Percentiles rank a stretch among this genome's conserved stretches.
phyloP scores from a whole-genome alignment of 2,113 vertebrate species.

The Dromas ardeola region DNA sequence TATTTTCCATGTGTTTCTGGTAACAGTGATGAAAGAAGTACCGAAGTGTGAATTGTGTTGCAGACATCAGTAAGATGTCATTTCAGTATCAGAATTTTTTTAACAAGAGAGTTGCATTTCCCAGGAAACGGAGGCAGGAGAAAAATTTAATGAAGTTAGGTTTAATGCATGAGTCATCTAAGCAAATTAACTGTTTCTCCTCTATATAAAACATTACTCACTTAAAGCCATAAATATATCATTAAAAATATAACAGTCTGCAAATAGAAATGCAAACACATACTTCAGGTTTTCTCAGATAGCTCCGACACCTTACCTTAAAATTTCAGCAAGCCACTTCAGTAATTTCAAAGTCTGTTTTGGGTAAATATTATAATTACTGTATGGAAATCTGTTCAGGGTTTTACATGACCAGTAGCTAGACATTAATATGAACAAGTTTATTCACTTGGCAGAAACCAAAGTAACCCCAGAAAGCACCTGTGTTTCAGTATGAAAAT shows the following conservation, averaged over 20 bases:
- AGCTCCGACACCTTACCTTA: neutral
- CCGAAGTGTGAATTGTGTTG: neutral
- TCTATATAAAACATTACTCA: constrained; percentile 23
- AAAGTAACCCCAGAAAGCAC: neutral
- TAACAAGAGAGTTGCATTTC: neutral
- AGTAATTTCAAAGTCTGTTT: neutral
- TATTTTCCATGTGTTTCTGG: neutral
- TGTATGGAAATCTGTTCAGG: neutral
- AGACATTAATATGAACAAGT: neutral
- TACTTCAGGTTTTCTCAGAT: neutral
- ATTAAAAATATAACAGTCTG: constrained; percentile 2
- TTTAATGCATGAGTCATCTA: constrained; percentile 20
- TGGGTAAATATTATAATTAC: neutral
- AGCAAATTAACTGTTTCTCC: constrained; percentile 29
- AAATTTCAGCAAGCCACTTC: neutral
- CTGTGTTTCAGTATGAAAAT: neutral
- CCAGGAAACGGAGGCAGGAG: neutral
- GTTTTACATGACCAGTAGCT: neutral
- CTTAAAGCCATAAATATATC: constrained; percentile 12
- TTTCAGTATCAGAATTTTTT: neutral
- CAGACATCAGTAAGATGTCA: neutral
- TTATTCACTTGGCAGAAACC: neutral
- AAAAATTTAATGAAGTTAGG: neutral
- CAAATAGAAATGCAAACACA: constrained; percentile 3
- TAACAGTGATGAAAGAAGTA: neutral